Evolutionary conservation across 1,140 invertebrate species (phyloP).

Genomic region (Caligus rogercresseyi): DNA sequence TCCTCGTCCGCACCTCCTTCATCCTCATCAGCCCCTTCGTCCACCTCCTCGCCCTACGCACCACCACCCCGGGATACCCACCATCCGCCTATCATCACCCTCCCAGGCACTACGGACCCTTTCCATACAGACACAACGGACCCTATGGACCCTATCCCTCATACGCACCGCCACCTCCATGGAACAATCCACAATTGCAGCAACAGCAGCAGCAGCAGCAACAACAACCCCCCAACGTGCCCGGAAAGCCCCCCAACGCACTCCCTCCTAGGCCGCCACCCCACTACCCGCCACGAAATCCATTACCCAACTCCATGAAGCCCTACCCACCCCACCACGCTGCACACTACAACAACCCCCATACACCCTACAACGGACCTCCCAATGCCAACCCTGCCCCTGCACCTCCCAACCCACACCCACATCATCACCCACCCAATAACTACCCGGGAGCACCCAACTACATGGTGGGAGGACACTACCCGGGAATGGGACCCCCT

Average conservation of each 20-base stretch:
- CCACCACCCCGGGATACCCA: neutral
- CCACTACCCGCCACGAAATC: neutral
- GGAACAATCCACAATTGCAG: too few relatives aligned
- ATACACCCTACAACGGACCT: constrained; percentile 1
- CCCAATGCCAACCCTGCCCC: constrained; percentile 1
- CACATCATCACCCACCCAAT: too few relatives aligned
- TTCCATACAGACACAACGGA: neutral
- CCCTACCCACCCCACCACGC: neutral
- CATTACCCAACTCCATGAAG: neutral
- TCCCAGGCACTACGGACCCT: neutral
- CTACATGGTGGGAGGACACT: too few relatives aligned
- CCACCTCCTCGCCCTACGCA: neutral
- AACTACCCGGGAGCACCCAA: too few relatives aligned
- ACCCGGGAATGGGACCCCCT: neutral
- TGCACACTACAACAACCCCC: neutral
- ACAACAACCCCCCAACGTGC: neutral
- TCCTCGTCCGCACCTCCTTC: neutral
- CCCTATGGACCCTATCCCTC: neutral
- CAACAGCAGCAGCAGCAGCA: neutral
- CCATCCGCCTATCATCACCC: neutral
- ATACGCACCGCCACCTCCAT: neutral
- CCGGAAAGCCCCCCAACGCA: neutral
- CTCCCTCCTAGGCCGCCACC: neutral
- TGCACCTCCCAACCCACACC: too few relatives aligned
- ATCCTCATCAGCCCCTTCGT: neutral